Evolutionary conservation across 2,888 invertebrate genomes (phyloP), one percentile per base, ranked within the genome.

Genomic region (Ophonus ardosiacus): DNA sequence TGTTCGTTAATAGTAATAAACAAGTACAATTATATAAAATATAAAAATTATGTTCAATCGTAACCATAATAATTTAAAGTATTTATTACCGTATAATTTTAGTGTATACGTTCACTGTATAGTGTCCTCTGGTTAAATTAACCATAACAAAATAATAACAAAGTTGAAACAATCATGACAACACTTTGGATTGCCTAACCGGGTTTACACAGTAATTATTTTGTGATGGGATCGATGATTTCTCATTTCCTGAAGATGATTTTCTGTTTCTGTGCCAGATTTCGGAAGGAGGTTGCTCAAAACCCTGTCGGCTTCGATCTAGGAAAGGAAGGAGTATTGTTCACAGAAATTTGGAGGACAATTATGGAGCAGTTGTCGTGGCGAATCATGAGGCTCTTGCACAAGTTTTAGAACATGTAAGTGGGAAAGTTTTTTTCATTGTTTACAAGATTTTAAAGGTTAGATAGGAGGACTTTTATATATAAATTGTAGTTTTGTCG

Each of bases 381-480:
- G 97, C 97, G 86, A 97, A 97, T 92, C 97, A 97, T 90, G 97
- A 97, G 91, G 97, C 97, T 7, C 93, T 97, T 18, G 96, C 97
- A 80, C 97, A 97, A 92, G 95, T 97, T 88, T 93, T 97, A 86
- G 97, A 97, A 92, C 97, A 97, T 94, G 97, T 97, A 91, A 90
- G 89, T 88, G 21, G 10, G 10, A 21, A 21, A 21, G 1, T 13
- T 51, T 51, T 51, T 51, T 51, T 51, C 13, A 51, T 10, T 51
- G 43, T 51, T 51, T 43, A 43, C 6, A 43, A 40, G 7, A 7
- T 40, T 40, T n/a, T n/a, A n/a, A 40, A 40, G 40, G 40, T 40
- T 40, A n/a, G n/a, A n/a, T n/a, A n/a, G n/a, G 40, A 7, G 6
- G 40, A 40, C 7, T 40, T 7, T 40, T 40, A 40, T 7, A 40